A percentile compares a stretch with the other conserved stretches of the same genome.
Evolutionary conservation across 2,888 invertebrate genomes (phyloP).

Genomic region (Gymnoscelis rufifasciata): DNA sequence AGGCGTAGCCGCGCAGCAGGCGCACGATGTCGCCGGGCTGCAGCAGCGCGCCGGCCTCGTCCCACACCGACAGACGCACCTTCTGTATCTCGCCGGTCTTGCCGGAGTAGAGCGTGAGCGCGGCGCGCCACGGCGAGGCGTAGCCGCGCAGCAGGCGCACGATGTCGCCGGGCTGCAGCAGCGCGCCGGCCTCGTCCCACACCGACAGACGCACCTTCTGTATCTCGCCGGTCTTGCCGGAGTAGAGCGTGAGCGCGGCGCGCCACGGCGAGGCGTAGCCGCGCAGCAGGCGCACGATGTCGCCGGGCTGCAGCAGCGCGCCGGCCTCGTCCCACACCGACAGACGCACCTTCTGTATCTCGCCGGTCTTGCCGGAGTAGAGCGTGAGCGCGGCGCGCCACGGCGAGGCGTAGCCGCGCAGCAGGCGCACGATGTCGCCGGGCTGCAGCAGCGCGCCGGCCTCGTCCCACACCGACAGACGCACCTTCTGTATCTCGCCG

Average conservation of each 20-base stretch:
- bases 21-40: slow-evolving; percentile 96
- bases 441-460: slow-evolving; percentile 98
- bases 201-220: slow-evolving; percentile 88
- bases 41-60: slow-evolving; percentile 93
- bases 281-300: slow-evolving; percentile 96
- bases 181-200: slow-evolving; percentile 95
- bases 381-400: slow-evolving; percentile 94
- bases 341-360: slow-evolving; percentile 92
- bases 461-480: slow-evolving; percentile 90
- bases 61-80: slow-evolving; percentile 97
- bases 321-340: slow-evolving; percentile 99
- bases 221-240: slow-evolving; percentile 94
- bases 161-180: slow-evolving; percentile 98
- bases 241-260: slow-evolving; percentile 95
- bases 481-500: slow-evolving; percentile 96
- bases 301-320: slow-evolving; percentile 91
- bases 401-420: slow-evolving; percentile 94
- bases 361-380: slow-evolving; percentile 97
- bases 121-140: slow-evolving; percentile 92
- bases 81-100: slow-evolving; percentile 94
- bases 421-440: slow-evolving; percentile 92
- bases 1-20: slow-evolving; percentile 92
- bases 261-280: slow-evolving; percentile 95
- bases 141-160: slow-evolving; percentile 93
- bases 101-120: too few relatives aligned